phyloP scores from a whole-genome alignment of 2,888 invertebrate species.

The Campaea margaritaria region DNA sequence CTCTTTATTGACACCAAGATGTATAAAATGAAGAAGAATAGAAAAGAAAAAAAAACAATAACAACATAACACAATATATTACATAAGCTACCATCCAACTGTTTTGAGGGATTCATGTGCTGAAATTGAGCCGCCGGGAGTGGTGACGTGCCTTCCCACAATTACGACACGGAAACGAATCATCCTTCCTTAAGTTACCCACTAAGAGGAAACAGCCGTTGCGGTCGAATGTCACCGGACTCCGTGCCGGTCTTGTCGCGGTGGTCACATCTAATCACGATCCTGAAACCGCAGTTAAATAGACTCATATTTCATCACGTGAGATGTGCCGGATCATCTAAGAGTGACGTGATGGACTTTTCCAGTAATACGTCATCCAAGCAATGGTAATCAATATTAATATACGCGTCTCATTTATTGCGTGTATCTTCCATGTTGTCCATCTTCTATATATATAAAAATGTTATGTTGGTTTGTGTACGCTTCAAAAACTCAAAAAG shows the following conservation, averaged over 20 bases:
- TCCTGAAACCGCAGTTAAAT: slow-evolving; percentile 9
- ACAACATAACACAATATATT: too few relatives aligned
- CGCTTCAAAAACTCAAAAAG: too few relatives aligned
- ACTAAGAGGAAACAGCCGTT: slow-evolving; percentile 40
- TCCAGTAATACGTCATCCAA: not conserved
- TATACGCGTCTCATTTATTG: too few relatives aligned
- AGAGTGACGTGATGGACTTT: not conserved
- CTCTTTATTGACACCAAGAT: too few relatives aligned
- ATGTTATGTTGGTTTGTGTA: too few relatives aligned
- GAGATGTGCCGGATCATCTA: not conserved
- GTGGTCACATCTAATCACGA: slow-evolving; percentile 20
- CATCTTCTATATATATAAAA: too few relatives aligned
- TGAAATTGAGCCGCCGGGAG: not conserved
- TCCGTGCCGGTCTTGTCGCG: slow-evolving; percentile 32
- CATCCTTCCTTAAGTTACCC: slow-evolving; percentile 16
- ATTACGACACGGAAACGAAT: slow-evolving; percentile 10
- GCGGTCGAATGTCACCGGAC: slow-evolving; percentile 48
- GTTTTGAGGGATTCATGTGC: too few relatives aligned
- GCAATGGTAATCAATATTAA: not conserved
- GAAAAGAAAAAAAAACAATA: too few relatives aligned
- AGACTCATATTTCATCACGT: slow-evolving; percentile 7
- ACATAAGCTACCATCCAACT: too few relatives aligned
- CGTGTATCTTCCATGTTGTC: too few relatives aligned
- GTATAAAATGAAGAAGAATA: too few relatives aligned
- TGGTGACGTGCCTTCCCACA: not conserved